Evolutionary conservation across 2,888 invertebrate species (phyloP).

Genomic region (Temnothorax unifasciatus): DNA sequence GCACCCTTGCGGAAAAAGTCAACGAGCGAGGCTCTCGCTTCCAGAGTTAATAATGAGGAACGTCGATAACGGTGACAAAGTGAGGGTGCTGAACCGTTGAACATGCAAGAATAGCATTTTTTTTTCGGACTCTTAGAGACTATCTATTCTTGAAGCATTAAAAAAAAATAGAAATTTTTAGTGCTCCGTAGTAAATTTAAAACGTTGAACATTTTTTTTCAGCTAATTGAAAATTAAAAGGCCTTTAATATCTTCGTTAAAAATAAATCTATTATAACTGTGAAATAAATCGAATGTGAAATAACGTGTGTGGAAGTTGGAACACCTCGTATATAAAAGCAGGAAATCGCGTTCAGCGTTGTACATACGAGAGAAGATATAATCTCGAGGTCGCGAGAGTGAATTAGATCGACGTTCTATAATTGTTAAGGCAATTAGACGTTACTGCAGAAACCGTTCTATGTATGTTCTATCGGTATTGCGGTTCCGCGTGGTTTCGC

Average conservation of each 20-base stretch:
- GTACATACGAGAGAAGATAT: constrained; percentile 54
- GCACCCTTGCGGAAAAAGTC: constrained; percentile 63
- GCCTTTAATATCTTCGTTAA: neutral
- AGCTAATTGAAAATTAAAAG: neutral
- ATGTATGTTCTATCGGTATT: constrained; percentile 65
- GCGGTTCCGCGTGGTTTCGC: constrained; percentile 71
- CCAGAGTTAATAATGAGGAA: constrained; percentile 45
- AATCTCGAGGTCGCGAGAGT: constrained; percentile 42
- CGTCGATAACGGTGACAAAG: constrained; percentile 9
- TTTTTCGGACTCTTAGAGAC: neutral
- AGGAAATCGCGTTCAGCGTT: constrained; percentile 32
- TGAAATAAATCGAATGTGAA: constrained; percentile 27
- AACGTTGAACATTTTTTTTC: neutral
- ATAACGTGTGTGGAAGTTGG: constrained; percentile 16
- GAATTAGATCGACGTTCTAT: constrained; percentile 69
- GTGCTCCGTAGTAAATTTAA: neutral
- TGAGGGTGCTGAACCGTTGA: constrained; percentile 76
- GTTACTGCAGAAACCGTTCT: constrained; percentile 65
- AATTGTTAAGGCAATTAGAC: constrained; percentile 78
- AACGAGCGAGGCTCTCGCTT: constrained; percentile 61
- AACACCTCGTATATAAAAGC: constrained; percentile 36
- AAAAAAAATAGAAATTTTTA: neutral
- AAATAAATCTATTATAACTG: neutral
- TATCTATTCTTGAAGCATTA: neutral
- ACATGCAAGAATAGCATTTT: constrained; percentile 76